phyloP scores from a whole-genome alignment of 2,113 vertebrate species.

The Callospermophilus lateralis region DNA sequence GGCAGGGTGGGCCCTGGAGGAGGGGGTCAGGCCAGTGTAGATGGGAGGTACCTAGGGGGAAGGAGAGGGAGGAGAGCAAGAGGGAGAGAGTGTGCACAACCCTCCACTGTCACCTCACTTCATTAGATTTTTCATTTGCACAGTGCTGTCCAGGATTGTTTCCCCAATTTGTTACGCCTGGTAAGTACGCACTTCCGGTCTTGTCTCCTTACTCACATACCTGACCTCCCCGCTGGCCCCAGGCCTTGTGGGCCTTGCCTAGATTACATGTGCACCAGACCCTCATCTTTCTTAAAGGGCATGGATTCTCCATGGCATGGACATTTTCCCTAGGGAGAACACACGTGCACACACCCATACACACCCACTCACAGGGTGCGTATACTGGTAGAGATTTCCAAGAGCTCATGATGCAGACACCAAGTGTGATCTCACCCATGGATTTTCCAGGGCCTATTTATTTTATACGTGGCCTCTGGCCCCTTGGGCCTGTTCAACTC shows the following conservation, averaged over 20 bases:
- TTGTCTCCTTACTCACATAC: background rate
- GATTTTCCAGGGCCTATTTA: background rate
- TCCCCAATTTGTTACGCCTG: slow-evolving; percentile 92
- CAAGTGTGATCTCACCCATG: background rate
- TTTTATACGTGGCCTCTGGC: background rate
- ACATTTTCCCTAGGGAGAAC: slow-evolving; percentile 46
- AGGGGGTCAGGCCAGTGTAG: background rate
- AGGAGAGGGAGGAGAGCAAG: too few relatives aligned
- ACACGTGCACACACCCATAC: slow-evolving; percentile 66
- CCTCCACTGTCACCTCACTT: background rate
- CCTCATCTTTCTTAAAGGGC: background rate
- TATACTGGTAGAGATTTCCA: background rate
- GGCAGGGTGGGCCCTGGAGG: background rate
- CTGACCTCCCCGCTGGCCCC: background rate
- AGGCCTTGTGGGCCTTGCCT: background rate
- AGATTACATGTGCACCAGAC: background rate
- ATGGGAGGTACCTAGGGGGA: background rate
- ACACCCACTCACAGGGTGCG: background rate
- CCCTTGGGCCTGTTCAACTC: background rate
- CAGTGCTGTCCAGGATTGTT: slow-evolving; percentile 89
- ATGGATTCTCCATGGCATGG: background rate
- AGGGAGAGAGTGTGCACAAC: background rate
- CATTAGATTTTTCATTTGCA: slow-evolving; percentile 62
- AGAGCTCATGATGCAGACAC: background rate
- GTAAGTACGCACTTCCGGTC: slow-evolving; percentile 83